A percentile compares a stretch with the other conserved stretches of the same genome.
Conservation (phyloP, 1,140 invertebrate species). For the Diorhabda sublineata region DNA sequence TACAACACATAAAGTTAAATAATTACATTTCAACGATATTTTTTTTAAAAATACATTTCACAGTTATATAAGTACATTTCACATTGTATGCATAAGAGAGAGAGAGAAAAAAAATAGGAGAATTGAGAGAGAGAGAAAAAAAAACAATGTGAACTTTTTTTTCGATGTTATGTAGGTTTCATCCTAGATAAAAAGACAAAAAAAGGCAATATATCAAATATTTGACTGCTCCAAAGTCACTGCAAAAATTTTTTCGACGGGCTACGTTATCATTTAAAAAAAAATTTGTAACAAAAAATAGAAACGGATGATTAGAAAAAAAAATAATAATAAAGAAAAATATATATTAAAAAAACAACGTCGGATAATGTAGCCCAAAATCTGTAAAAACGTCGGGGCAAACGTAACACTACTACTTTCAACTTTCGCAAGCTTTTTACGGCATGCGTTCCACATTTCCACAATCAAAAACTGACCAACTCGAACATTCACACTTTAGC, state of each 20-base stretch:
- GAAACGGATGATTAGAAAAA: conserved; percentile 17
- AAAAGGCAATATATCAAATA: conserved; percentile 41
- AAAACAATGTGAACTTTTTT: conserved; percentile 23
- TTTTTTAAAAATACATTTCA: conserved; percentile 34
- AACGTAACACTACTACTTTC: conserved; percentile 38
- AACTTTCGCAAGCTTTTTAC: conserved; percentile 39
- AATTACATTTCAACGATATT: conserved; percentile 39
- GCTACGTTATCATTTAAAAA: conserved; percentile 33
- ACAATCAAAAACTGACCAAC: conserved; percentile 1
- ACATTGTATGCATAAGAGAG: conserved; percentile 23
- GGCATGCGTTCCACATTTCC: conserved; percentile 16
- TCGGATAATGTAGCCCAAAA: conserved; percentile 34
- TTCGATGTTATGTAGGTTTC: conserved; percentile 35
- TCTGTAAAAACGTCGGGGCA: conserved; percentile 35
- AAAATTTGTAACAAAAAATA: conserved; percentile 7
- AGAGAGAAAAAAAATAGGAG: conserved; percentile 19
- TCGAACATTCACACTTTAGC: conserved; percentile 34
- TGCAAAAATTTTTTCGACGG: conserved; percentile 30
- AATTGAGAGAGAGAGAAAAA: background rate
- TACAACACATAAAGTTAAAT: conserved; percentile 36
- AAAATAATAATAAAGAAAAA: background rate
- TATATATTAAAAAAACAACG: background rate
- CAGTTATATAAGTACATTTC: conserved; percentile 25
- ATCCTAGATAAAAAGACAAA: conserved; percentile 42
- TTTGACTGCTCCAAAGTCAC: conserved; percentile 40